Evolutionary conservation across 2,888 invertebrate genomes (phyloP).

Genomic region (Arctia plantaginis): DNA sequence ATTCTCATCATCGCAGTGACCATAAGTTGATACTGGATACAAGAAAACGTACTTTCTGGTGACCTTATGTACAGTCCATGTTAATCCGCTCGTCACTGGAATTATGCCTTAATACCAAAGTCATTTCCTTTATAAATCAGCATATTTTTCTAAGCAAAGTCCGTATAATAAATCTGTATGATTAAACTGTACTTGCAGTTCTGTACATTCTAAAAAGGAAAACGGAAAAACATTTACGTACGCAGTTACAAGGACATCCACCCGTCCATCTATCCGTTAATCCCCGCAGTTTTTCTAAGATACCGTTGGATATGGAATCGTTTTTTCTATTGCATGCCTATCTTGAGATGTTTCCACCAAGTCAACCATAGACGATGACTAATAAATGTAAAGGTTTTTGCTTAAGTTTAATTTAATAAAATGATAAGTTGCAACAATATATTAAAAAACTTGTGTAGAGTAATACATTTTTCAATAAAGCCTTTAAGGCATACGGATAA

Average conservation of each 20-base stretch:
- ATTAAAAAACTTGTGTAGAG: no score
- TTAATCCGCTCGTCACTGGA: not conserved
- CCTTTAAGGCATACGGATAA: not conserved
- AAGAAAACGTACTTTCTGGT: not conserved
- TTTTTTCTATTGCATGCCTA: conserved; percentile 1
- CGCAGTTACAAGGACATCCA: conserved; percentile 11
- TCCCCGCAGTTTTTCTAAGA: conserved; percentile 17
- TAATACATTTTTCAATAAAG: not conserved
- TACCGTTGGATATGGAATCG: conserved; percentile 11
- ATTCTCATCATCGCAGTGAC: no score
- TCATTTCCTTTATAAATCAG: not conserved
- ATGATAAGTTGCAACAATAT: no score
- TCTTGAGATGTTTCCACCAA: not conserved
- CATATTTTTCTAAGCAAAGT: not conserved
- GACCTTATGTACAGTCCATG: not conserved
- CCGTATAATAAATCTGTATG: not conserved
- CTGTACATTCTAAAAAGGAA: not conserved
- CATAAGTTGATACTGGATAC: no score
- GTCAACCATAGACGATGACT: not conserved
- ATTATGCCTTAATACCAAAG: not conserved
- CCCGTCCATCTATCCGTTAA: conserved; percentile 2
- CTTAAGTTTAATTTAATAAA: not conserved
- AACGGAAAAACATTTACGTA: conserved; percentile 5
- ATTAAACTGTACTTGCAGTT: not conserved
- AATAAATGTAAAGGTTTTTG: not conserved